Base-by-base conservation (phyloP, 2,797 vertebrate genomes). In the Gallinago stenura region DNA sequence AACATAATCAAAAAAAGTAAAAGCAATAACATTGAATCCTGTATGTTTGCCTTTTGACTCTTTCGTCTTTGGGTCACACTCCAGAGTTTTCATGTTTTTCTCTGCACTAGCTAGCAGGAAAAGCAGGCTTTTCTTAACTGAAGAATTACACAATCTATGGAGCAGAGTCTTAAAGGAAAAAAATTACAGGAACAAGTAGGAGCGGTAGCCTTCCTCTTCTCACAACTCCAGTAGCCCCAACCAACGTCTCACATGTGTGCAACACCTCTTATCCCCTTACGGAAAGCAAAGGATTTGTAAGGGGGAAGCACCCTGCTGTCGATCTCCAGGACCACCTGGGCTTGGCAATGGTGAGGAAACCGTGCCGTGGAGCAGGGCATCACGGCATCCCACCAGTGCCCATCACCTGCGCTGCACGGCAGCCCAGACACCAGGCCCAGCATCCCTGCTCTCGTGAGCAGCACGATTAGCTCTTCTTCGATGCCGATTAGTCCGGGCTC, bases 381-480 rank as follows among this genome's bases (percentile, higher is more conserved):
- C 45, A 3, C 0, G 0, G 35, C 35, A 54, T 31, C 54, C 43
- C 60, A 30, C 45, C 61, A 28, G 31, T 0, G 0, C 75, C 41
- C n/a, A 9, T 15, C 2, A n/a, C 53, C 62, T 41, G 24, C 15
- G 31, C 37, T 28, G 26, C 33, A 73, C 2, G 1, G 39, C 37
- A 53, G 60, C 48, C 53, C 57, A 53, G 54, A 41, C 65, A 61
- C 51, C 17, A 70, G 41, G 15, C 35, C n/a, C 41, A 69, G 31
- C 1, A 3, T 46, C 43, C 86, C 80, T 79, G 62, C 39, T 84
- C 58, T 76, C 15, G 1, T 26, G 26, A 82, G 33, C 1, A 66
- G 66, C 35, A 39, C 3, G 21, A 69, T 69, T 50, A 88, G 26
- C 54, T 83, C 61, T 43, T 71, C 77, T 94, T 54, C 64, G 28